phyloP scores from a whole-genome alignment of 1,140 invertebrate species.

The honey bee (Apis mellifera) region Amel_HAv3.1 CM009933.2:11464001-11464500 shows the following conservation, averaged over 20 bases:
- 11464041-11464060: conserved; percentile 79
- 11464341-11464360: conserved; percentile 83
- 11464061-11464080: conserved; percentile 79
- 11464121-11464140: conserved; percentile 78
- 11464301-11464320: conserved; percentile 95
- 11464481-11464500: conserved; percentile 74
- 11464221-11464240: conserved; percentile 79
- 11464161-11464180: conserved; percentile 71
- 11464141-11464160: conserved; percentile 69
- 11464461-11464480: conserved; percentile 77
- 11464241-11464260: conserved; percentile 80
- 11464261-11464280: conserved; percentile 91
- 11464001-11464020: conserved; percentile 80
- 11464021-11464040: conserved; percentile 80
- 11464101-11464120: conserved; percentile 72
- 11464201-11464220: conserved; percentile 83
- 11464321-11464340: conserved; percentile 94
- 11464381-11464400: conserved; percentile 91
- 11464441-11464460: conserved; percentile 80
- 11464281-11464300: conserved; percentile 93
- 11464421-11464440: conserved; percentile 73
- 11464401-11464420: conserved; percentile 91
- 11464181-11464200: conserved; percentile 88
- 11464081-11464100: conserved; percentile 71
- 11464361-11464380: conserved; percentile 81